Conservation (phyloP, 2,888 invertebrate species). For the Drosophila rubida region DNA sequence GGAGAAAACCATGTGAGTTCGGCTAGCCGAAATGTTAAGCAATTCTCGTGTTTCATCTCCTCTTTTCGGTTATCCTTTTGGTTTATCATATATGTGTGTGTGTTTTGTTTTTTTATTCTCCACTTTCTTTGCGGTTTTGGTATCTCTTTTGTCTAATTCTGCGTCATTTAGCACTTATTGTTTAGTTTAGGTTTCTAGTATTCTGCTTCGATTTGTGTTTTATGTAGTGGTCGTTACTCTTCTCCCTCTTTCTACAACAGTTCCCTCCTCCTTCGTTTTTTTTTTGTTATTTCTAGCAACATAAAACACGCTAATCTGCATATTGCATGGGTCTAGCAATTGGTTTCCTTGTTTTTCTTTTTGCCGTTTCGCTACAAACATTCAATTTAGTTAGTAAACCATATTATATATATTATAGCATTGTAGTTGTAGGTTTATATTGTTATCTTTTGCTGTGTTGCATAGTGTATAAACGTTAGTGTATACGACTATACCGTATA, state of each 20-base stretch:
- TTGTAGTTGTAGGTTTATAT: slow-evolving; percentile 47
- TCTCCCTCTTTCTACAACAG: not conserved
- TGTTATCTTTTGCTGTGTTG: slow-evolving; percentile 37
- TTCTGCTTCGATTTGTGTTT: slow-evolving; percentile 32
- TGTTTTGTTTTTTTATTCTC: slow-evolving; percentile 35
- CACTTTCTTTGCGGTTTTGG: slow-evolving; percentile 59
- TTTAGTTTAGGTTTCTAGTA: slow-evolving; percentile 51
- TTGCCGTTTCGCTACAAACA: slow-evolving; percentile 72
- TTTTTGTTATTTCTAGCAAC: slow-evolving; percentile 28
- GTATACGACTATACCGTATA: slow-evolving; percentile 59
- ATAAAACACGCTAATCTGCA: slow-evolving; percentile 54
- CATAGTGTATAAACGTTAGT: slow-evolving; percentile 38
- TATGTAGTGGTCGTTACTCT: slow-evolving; percentile 38
- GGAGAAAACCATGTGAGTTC: slow-evolving; percentile 28
- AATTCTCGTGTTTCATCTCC: slow-evolving; percentile 13
- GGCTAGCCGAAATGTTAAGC: slow-evolving; percentile 26
- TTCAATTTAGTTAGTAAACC: slow-evolving; percentile 64
- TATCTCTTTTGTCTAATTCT: slow-evolving; percentile 63
- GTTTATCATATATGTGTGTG: slow-evolving; percentile 37
- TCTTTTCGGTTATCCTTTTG: slow-evolving; percentile 34
- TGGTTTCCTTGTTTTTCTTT: slow-evolving; percentile 35
- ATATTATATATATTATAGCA: slow-evolving; percentile 24
- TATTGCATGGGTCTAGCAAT: slow-evolving; percentile 44
- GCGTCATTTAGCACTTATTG: slow-evolving; percentile 57
- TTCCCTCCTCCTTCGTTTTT: not conserved